Evolutionary conservation across 1,140 invertebrate species (phyloP).

Genomic region (Onthophagus taurus): DNA sequence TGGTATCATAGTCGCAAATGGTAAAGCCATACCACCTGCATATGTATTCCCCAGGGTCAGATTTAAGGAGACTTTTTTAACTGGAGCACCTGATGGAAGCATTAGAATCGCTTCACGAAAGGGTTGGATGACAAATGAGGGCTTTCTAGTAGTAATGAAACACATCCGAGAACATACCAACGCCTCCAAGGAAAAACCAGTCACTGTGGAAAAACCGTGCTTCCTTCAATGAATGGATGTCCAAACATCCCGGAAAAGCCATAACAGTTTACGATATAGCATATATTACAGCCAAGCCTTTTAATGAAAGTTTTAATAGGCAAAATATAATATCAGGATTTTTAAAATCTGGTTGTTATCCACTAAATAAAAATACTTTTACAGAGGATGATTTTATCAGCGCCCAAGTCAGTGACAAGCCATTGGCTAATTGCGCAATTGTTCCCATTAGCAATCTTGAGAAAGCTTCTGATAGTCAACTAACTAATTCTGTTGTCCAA

Average conservation of each 20-base stretch:
- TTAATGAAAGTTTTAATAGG: slow-evolving; percentile 17
- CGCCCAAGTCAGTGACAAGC: not conserved
- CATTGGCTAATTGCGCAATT: too few relatives aligned
- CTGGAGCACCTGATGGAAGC: slow-evolving; percentile 24
- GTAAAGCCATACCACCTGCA: slow-evolving; percentile 30
- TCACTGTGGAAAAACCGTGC: slow-evolving; percentile 27
- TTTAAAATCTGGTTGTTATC: slow-evolving; percentile 17
- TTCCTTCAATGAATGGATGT: slow-evolving; percentile 28
- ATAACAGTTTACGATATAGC: slow-evolving; percentile 33
- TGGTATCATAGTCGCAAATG: slow-evolving; percentile 30
- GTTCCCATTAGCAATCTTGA: too few relatives aligned
- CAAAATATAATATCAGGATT: slow-evolving; percentile 21
- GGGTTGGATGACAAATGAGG: slow-evolving; percentile 8
- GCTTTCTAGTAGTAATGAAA: slow-evolving; percentile 11
- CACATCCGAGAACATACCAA: slow-evolving; percentile 9
- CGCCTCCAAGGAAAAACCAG: not conserved
- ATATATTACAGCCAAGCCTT: slow-evolving; percentile 15
- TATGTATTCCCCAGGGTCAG: slow-evolving; percentile 33
- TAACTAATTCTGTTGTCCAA: too few relatives aligned
- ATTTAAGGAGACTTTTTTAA: slow-evolving; percentile 30
- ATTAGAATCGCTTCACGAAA: slow-evolving; percentile 15
- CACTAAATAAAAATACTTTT: slow-evolving; percentile 11
- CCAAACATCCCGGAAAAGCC: slow-evolving; percentile 25
- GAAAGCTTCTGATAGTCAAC: too few relatives aligned
- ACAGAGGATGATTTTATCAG: not conserved